Base-by-base conservation (phyloP, 2,888 invertebrate genomes). In the Drosophila nr. perissopoda region DNA sequence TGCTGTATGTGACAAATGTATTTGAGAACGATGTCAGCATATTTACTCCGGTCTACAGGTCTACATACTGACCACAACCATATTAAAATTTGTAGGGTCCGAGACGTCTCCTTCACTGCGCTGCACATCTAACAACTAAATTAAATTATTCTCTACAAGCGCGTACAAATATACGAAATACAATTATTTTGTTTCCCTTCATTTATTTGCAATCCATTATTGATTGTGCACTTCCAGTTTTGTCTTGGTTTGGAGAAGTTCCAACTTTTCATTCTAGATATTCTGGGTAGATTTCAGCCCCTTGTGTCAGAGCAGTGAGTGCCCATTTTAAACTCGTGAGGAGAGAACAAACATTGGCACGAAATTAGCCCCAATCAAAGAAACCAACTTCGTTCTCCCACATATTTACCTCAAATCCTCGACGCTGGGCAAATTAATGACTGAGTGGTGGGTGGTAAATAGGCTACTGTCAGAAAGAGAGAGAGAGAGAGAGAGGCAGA, bases 291-390 rank as follows among this genome's bases (percentile, higher is more conserved):
- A 25, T 25, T 4, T 18, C 25, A 54, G 54, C 18, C 25, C 21
- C 57, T 16, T 7, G 21, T 46, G 46, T 13, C 42, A 25, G 16
- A 16, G 46, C 38, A 25, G 21, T 46, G 46, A 46, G 46, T 46
- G 46, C 4, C 46, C 21, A 46, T 46, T 46, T 46, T 25, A 25
- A 46, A 2, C 16, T 46, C 8, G 46, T 46, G 25, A 25, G 25
- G 16, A 16, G 46, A 8, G 25, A 52, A 56, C 73, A 62, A 79
- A 79, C 59, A 74, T 66, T 70, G 75, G 64, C 75, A 58, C 31
- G 49, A 70, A 77, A 74, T 79, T 77, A 79, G 75, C 59, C 66
- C n/a, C 46, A 51, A 58, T 60, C 57, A 69, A 49, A 54, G 29
- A 48, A n/a, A 49, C 49, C 16, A 38, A 49, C 29, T 46, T 25